Base-by-base conservation (phyloP, 2,888 invertebrate species). In the Dexiosoma caninum region DNA sequence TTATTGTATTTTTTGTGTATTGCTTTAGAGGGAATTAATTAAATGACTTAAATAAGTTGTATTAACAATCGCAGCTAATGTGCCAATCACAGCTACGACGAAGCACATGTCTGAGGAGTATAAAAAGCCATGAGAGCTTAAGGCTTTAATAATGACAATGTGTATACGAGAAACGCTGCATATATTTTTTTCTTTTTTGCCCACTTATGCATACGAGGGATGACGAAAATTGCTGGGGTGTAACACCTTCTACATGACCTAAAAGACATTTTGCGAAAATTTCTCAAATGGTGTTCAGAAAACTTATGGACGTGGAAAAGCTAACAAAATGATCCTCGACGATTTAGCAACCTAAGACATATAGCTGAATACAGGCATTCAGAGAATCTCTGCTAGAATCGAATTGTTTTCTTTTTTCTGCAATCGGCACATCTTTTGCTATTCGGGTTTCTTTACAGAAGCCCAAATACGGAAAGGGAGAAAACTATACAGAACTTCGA, bases 51-150 rank as follows among this genome's bases (percentile, higher is more conserved):
- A 86, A 82, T 86, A 85, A 86, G 87, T 85, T 85, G 86, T 86
- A 86, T 84, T 83, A 83, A 85, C 85, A 85, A 86, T 85, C 86
- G 85, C 71, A 81, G 84, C 83, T 85, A 84, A 85, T 85, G 85
- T 85, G 84, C 85, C 86, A 85, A 84, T 85, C 84, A 85, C 82
- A 81, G 67, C 72, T 80, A 55, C 55, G 59, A 37, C 35, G 53
- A 67, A 62, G 67, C 72, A 72, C 49, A 81, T 72, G 53, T 76
- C 62, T 53, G 55, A 40, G 42, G 42, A 67, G 40, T 19, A 60
- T 37, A 53, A 12, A 53, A 32, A 37, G 30, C 0, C 40, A 66
- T 42, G 27, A 60, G 9, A 60, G 53, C 69, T 69, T 69, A 19
- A 60, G 76, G 76, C 60, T 37, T 60, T 10, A 30, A 30, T 16